Base-by-base conservation (phyloP, 2,113 vertebrate genomes). In the Ancistrus triradiatus region DNA sequence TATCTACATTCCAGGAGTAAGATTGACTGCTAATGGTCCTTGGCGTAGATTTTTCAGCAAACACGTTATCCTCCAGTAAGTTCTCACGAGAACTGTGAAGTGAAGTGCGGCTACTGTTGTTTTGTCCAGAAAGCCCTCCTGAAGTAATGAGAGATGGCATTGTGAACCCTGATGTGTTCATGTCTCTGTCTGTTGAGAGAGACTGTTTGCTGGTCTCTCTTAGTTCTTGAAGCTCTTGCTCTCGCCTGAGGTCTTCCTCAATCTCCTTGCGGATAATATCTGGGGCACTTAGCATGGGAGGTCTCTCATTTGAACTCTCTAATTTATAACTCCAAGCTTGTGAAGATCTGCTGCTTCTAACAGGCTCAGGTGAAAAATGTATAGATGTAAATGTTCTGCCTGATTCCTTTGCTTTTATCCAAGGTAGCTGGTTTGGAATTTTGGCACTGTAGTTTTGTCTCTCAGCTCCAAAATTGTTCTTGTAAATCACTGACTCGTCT, bases 251-350 rank as follows among this genome's bases (percentile, higher is more conserved):
- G 5, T 78, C 82, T 0, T 87, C 82, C 69, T 85, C 65, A 10
- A 96, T 90, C 74, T 98, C 95, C 72, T 81, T 80, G 58, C 92
- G 90, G 0, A 98, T 93, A 60, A 91, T 74, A 0, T 80, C 78
- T 0, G 85, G 84, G 0, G 85, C 82, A 14, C 69, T 84, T 0
- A 77, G 63, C 76, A 76, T 87, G 25, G 85, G 83, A 0, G 85
- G 79, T 59, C 81, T 80, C 66, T 86, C 19, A 0, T 37, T 76
- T 0, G 82, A 84, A 52, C 66, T 75, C 59, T 88, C 85, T 15
- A 75, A 74, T 19, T 18, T 75, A 17, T 78, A 70, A 40, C 15
- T 80, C 81, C 78, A 78, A 11, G 24, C 59, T 28, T 1, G 33
- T 21, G 37, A 10, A 17, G 63, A 58, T n/a, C 24, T 14, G 44